Conservation (phyloP, 2,888 invertebrate species). For the Perdita meconis region DNA sequence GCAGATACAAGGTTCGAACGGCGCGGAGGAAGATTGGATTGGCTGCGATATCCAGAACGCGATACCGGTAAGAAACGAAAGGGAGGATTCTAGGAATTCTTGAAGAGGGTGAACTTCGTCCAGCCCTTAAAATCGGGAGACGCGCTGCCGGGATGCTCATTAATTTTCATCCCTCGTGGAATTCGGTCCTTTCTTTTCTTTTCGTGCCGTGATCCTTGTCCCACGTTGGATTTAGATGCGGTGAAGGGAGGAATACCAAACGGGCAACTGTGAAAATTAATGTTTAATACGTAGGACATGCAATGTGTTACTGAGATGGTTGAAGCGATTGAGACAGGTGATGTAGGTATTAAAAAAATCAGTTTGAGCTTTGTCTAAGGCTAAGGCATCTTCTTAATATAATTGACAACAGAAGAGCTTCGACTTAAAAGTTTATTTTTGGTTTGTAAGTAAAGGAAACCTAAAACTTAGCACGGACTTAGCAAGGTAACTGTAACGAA, state of each 20-base stretch:
- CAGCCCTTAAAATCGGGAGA: slow-evolving; percentile 46
- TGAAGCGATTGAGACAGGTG: too few relatives aligned
- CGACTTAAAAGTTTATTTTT: too few relatives aligned
- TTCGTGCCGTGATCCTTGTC: not conserved
- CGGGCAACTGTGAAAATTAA: slow-evolving; percentile 2
- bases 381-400: too few relatives aligned
- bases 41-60: slow-evolving; percentile 32
- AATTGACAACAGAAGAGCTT: too few relatives aligned
- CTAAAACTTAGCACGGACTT: too few relatives aligned
- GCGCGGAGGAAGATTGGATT: slow-evolving; percentile 57
- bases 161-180: slow-evolving; percentile 50
- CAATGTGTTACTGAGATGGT: too few relatives aligned
- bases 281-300: not conserved
- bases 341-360: slow-evolving; percentile 1
- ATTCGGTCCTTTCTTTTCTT: slow-evolving; percentile 18
- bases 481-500: too few relatives aligned
- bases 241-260: not conserved
- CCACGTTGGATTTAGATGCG: not conserved
- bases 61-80: slow-evolving; percentile 10
- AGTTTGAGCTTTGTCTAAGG: too few relatives aligned
- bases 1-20: slow-evolving; percentile 33
- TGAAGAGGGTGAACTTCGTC: slow-evolving; percentile 42
- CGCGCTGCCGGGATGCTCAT: slow-evolving; percentile 45
- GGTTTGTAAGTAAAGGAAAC: too few relatives aligned
- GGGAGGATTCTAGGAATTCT: slow-evolving; percentile 25